Conservation (phyloP, 1,140 invertebrate genomes). For the Meloidogyne exigua region DNA sequence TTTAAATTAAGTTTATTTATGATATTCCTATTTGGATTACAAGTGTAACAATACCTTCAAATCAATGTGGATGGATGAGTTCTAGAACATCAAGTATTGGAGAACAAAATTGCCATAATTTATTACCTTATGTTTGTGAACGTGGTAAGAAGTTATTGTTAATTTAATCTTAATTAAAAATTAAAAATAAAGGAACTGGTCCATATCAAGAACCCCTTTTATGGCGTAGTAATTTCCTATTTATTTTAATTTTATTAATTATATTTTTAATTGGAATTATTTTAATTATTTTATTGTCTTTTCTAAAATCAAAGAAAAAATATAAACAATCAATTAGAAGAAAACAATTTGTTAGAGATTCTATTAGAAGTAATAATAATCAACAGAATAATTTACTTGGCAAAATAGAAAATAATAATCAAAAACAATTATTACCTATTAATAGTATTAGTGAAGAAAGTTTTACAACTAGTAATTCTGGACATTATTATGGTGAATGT, state of each 20-base stretch:
- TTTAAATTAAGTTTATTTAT: conserved; percentile 35
- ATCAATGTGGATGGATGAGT: conserved; percentile 58
- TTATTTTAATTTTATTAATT: conserved; percentile 29
- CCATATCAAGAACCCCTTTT: conserved; percentile 60
- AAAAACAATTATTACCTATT: not conserved
- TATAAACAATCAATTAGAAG: not conserved
- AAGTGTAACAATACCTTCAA: conserved; percentile 54
- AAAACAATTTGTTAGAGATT: conserved; percentile 18
- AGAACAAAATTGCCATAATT: conserved; percentile 55
- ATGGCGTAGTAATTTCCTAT: conserved; percentile 51
- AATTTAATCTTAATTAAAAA: not conserved
- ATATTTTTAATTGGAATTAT: not conserved
- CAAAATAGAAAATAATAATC: not conserved
- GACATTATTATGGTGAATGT: conserved; percentile 1
- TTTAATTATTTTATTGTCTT: conserved; percentile 4
- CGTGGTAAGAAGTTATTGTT: conserved; percentile 38
- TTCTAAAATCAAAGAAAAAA: not conserved
- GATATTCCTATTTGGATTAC: conserved; percentile 57
- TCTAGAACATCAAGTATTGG: conserved; percentile 47
- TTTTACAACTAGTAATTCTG: not conserved
- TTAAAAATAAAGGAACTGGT: conserved; percentile 41
- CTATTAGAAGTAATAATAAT: conserved; percentile 19
- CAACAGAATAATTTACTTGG: too few species aligned
- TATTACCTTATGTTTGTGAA: conserved; percentile 62
- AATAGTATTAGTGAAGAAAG: not conserved